Conservation (phyloP, 2,797 vertebrate genomes). For the Pseudochirops corinnae region DNA sequence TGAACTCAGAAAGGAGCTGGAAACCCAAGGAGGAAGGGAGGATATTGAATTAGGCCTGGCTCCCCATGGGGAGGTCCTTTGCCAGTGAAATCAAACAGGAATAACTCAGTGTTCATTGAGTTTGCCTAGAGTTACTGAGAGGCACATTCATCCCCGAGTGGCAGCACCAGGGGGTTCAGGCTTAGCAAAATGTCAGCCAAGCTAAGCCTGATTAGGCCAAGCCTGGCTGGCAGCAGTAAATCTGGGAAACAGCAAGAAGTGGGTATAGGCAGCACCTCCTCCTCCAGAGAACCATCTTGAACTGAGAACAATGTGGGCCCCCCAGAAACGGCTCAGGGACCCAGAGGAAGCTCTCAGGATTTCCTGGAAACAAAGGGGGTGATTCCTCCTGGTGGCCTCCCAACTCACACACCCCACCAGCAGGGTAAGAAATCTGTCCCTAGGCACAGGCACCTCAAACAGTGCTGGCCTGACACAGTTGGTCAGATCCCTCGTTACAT, state of each 20-base stretch:
- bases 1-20: constrained; percentile 73
- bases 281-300: not conserved
- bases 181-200: constrained; percentile 55
- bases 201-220: constrained; percentile 62
- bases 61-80: constrained; percentile 35
- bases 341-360: not conserved
- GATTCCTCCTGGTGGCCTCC: not conserved
- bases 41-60: constrained; percentile 60
- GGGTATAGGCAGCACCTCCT: constrained; percentile 41
- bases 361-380: constrained; percentile 48
- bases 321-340: constrained; percentile 18
- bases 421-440: not conserved
- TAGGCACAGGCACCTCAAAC: not conserved
- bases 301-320: not conserved
- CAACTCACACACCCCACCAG: not conserved
- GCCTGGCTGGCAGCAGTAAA: constrained; percentile 32
- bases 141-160: constrained; percentile 54
- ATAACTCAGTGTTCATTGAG: constrained; percentile 62
- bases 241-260: not conserved
- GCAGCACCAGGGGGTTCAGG: constrained; percentile 18
- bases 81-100: constrained; percentile 63
- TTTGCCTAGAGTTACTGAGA: constrained; percentile 34
- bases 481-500: constrained; percentile 16
- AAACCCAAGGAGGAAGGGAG: constrained; percentile 57
- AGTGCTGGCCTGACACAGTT: not conserved